These are phyloP conservation scores for Chloroceryle amazona DNA, from an alignment of 2,797 vertebrate species.

Conservation along the genomic window DNA sequence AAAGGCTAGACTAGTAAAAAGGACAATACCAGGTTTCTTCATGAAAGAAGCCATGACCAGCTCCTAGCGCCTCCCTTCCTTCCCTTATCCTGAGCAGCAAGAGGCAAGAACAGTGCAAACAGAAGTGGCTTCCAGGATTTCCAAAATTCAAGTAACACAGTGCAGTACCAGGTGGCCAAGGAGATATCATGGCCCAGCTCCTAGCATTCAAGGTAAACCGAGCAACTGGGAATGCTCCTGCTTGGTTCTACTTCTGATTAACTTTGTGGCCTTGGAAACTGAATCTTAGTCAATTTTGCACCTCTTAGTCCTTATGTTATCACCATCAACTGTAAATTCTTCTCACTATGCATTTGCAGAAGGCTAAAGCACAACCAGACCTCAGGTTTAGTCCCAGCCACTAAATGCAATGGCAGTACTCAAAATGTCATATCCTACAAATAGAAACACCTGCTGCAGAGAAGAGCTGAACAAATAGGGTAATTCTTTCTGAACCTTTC, in stretches of 20 bases:
- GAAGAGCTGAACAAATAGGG: not conserved
- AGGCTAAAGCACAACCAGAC: not conserved
- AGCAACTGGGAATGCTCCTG: not conserved
- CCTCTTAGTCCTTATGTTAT: not conserved
- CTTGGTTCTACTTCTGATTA: not conserved
- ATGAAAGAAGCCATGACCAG: not conserved
- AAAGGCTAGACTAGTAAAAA: not conserved
- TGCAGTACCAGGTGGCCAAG: not conserved
- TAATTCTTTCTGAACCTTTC: not conserved
- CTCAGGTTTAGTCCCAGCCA: rapidly evolving
- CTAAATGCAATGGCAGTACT: not conserved
- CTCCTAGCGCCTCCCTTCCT: not conserved
- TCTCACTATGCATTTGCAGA: not conserved
- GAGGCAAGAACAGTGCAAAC: not conserved
- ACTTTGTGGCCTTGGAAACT: not conserved
- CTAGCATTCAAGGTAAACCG: not conserved
- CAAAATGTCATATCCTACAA: not conserved
- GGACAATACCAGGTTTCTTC: not conserved
- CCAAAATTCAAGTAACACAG: not conserved
- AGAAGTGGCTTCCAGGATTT: not conserved
- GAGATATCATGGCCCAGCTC: not conserved
- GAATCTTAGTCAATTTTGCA: not conserved
- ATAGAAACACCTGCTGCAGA: not conserved
- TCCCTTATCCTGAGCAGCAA: not conserved
- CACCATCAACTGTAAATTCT: not conserved